Evolutionary conservation across 2,113 vertebrate genomes (phyloP), one percentile per base, ranked within the genome.

Genomic region (Anarhynchus alexandrinus): DNA sequence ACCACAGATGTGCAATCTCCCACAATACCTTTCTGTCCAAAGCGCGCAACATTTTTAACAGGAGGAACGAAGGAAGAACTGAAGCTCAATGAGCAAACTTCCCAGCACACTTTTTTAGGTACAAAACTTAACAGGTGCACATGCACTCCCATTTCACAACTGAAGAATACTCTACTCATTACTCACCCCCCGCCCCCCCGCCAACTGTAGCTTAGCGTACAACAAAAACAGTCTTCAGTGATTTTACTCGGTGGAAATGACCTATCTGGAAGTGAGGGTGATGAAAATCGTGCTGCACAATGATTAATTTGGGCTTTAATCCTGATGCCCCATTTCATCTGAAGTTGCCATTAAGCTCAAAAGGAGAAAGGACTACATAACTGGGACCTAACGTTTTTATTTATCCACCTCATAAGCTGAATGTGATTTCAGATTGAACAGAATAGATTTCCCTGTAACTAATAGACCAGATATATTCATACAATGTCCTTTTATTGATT

Each of bases 401-500:
- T 97, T 96, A 93, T 96, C 92, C 45, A 88, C 82, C 85, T 90
- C 93, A 94, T 93, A 97, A 95, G 88, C 89, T 95, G 94, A 91
- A 95, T 94, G 76, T 57, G 96, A 93, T 94, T 97, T 96, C 81
- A 94, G 96, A 96, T 95, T 96, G 96, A 96, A 97, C 90, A 96
- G 90, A 97, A 97, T 97, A 95, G 95, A 98, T 97, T 96, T 92
- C 94, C 80, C 91, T 94, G 95, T 91, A 98, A 97, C 97, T 98
- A 98, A 98, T 97, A 97, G 98, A 96, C 95, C 97, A 98, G 95
- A 96, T 92, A 98, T 94, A 98, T 97, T 96, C 97, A 95, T 95
- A 92, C 94, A 67, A 86, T 97, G 97, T 98, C 97, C 96, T 96
- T 97, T 98, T 97, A 98, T 98, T 96, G 98, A 98, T 97, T 97